These are phyloP conservation scores for Hexactinellida sp. DNA, from an alignment of 37 sponge, comb jelly and placozoan genomes.

Conservation along the genomic window DNA sequence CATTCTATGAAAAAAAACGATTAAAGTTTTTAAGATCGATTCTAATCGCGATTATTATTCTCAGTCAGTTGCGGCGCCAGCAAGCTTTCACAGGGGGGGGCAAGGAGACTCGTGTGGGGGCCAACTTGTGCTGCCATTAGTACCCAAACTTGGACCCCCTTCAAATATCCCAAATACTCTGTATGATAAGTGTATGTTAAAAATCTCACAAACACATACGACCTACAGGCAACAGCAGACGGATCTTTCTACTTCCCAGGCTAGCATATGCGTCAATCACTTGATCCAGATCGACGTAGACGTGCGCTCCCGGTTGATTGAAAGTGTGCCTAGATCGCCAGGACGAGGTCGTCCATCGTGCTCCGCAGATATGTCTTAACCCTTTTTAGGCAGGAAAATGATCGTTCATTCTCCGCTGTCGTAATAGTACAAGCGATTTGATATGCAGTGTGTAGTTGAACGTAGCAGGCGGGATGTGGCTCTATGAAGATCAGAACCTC, in stretches of 20 bases:
- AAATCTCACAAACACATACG: no score
- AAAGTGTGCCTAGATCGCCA: background rate
- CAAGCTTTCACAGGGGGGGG: background rate
- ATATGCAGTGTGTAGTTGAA: background rate
- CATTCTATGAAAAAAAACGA: no score
- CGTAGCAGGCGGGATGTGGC: background rate
- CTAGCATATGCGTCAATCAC: background rate
- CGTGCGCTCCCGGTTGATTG: background rate
- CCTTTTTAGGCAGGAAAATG: background rate
- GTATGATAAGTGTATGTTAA: no score
- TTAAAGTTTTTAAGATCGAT: no score
- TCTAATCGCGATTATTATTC: no score
- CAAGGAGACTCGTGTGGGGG: no score
- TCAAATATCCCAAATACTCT: no score
- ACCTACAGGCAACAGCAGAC: no score
- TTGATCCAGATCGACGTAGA: background rate
- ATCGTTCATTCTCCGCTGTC: background rate
- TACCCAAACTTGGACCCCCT: no score
- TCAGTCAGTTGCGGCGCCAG: background rate
- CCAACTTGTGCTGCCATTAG: no score
- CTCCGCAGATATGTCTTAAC: background rate
- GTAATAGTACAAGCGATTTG: background rate
- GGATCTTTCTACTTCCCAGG: background rate
- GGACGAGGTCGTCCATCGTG: background rate
- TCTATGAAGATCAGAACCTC: background rate